Evolutionary conservation across 1,140 invertebrate species (phyloP), one percentile per base, ranked within the genome.

Genomic region (Calephelis virginiensis): DNA sequence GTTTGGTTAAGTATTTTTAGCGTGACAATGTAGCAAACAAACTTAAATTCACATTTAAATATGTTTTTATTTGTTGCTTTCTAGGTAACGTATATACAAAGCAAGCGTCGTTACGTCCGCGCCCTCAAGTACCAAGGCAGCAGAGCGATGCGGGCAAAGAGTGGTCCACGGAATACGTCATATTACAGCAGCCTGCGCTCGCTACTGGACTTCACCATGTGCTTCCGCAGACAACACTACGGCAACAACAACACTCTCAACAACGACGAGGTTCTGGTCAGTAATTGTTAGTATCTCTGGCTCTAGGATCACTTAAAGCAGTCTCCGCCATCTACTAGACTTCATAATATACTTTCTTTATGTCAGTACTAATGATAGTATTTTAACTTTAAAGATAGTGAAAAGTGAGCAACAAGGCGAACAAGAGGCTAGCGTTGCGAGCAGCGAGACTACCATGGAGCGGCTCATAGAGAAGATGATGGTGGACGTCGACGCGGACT

Each of bases 81-180:
- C 0, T 68, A 93, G 92, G 91, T 93, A 12, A 88, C 75, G 65
- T 91, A 82, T 59, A 70, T 93, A 13, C 93, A 93, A 78, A 89
- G 87, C 66, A 78, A 79, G 67, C 86, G 93, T 4, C 90, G 86
- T 5, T 91, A 91, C 61, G 69, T 93, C 0, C 86, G 90, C 50
- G 82, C 84, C 0, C 79, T 93, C 0, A 92, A 92, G 74, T 85
- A 91, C 69, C 89, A 91, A 53, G 92, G 92, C 12, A 80, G 87
- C 53, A 85, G 91, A 13, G 81, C 76, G 59, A 89, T 91, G 74
- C 80, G 91, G 12, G 77, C 82, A 4, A 77, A 85, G 28, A 63
- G 60, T 8, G 67, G 72, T 5, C 43, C 60, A 5, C 59, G 62
- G 8, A 69, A 62, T 0, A 62, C 74, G 17, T 66, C 76, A 8